A percentile compares a stretch with the other conserved stretches of the same genome.
phyloP scores from a whole-genome alignment of 2,113 vertebrate species.

The Brachionichthys hirsutus region DNA sequence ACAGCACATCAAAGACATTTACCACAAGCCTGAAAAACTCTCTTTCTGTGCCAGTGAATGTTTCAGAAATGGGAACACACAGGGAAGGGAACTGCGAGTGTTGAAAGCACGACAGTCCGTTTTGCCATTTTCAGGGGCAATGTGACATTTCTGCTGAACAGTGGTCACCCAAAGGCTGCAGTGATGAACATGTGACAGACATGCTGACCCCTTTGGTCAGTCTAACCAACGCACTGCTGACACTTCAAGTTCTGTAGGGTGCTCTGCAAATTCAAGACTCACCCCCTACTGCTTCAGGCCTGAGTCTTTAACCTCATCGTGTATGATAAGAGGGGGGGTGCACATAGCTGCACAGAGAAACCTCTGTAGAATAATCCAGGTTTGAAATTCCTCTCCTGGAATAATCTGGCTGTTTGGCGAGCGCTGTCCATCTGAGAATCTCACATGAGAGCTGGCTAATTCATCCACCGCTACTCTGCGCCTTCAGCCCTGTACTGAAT shows the following conservation, averaged over 20 bases:
- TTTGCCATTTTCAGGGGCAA: slow-evolving; percentile 41
- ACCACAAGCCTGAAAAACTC: slow-evolving; percentile 12
- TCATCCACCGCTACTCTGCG: slow-evolving; percentile 53
- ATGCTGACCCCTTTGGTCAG: slow-evolving; percentile 63
- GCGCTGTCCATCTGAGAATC: slow-evolving; percentile 38
- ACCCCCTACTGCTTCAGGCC: slow-evolving; percentile 10
- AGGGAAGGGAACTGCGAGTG: not conserved
- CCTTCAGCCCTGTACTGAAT: slow-evolving; percentile 63
- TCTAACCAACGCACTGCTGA: slow-evolving; percentile 54
- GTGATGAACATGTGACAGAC: slow-evolving; percentile 64
- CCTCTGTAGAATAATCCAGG: slow-evolving; percentile 21
- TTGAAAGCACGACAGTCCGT: slow-evolving; percentile 25
- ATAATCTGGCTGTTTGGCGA: slow-evolving; percentile 15
- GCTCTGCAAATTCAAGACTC: slow-evolving; percentile 25
- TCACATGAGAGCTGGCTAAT: slow-evolving; percentile 60
- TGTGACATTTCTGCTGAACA: slow-evolving; percentile 74
- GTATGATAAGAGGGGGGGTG: no score
- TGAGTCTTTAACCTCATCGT: slow-evolving; percentile 44
- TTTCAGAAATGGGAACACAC: slow-evolving; percentile 1
- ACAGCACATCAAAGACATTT: slow-evolving; percentile 14
- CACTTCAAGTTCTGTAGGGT: slow-evolving; percentile 48
- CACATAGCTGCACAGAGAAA: slow-evolving; percentile 18
- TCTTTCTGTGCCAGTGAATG: not conserved
- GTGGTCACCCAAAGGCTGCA: slow-evolving; percentile 57
- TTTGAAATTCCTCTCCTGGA: slow-evolving; percentile 13